Evolutionary conservation across 2,888 invertebrate species (phyloP).

Genomic region (Trissolcus japonicus): DNA sequence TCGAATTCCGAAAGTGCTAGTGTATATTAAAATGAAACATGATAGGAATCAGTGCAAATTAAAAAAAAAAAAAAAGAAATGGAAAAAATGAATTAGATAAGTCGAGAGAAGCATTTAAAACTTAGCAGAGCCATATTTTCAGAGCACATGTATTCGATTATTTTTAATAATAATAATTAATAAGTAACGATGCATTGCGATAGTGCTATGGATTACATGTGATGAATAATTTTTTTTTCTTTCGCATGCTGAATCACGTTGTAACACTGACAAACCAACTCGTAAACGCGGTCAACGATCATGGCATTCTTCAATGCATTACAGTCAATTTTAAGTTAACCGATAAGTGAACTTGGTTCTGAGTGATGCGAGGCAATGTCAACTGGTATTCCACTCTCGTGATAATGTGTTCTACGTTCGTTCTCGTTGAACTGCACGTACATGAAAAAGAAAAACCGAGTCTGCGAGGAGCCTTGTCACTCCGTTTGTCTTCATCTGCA

Average conservation of each 20-base stretch:
- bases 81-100: slow-evolving; percentile 34
- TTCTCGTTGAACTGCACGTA: slow-evolving; percentile 4
- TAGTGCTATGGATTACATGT: slow-evolving; percentile 40
- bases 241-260: slow-evolving; percentile 36
- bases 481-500: no score
- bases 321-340: slow-evolving; percentile 23
- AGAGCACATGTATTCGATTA: slow-evolving; percentile 48
- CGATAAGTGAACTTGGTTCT: no score
- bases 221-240: slow-evolving; percentile 25
- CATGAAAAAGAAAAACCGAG: neutral
- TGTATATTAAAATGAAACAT: slow-evolving; percentile 60
- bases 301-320: slow-evolving; percentile 44
- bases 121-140: slow-evolving; percentile 55
- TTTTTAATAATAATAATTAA: slow-evolving; percentile 33
- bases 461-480: neutral
- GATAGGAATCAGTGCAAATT: slow-evolving; percentile 41
- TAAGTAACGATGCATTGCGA: slow-evolving; percentile 30
- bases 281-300: slow-evolving; percentile 28
- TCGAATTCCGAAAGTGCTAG: slow-evolving; percentile 63
- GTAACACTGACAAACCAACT: slow-evolving; percentile 24
- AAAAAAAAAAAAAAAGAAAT: neutral
- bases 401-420: neutral
- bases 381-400: slow-evolving; percentile 25
- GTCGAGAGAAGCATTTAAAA: slow-evolving; percentile 41
- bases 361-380: slow-evolving; percentile 1